Conservation (phyloP, 2,888 invertebrate species). For the Limnephilus marmoratus region DNA sequence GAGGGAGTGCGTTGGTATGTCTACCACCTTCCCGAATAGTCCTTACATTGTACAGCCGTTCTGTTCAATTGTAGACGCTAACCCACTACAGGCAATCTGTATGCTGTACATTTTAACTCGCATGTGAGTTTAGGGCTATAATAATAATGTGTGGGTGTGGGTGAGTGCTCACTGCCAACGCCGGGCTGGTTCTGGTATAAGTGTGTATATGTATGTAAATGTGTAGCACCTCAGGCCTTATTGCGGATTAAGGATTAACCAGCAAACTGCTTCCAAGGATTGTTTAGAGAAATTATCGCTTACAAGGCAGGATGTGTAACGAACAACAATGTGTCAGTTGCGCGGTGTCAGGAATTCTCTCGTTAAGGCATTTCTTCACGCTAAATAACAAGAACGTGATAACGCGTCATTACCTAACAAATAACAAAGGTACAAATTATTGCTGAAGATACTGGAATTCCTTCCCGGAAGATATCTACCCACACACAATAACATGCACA, state of each 20-base stretch:
- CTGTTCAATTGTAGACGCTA: too few species aligned
- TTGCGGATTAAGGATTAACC: slow-evolving; percentile 20
- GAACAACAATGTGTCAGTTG: not conserved
- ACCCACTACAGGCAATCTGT: too few species aligned
- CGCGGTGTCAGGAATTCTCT: not conserved
- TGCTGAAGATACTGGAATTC: not conserved
- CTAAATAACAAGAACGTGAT: not conserved
- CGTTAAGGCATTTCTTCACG: not conserved
- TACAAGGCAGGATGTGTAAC: not conserved
- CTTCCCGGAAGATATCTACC: not conserved
- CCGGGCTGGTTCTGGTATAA: not conserved
- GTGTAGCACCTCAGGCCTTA: not conserved
- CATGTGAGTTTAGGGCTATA: not conserved
- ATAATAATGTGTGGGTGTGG: not conserved
- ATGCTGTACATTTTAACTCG: too few species aligned
- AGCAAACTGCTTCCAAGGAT: not conserved
- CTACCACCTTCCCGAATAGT: too few species aligned
- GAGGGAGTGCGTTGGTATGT: too few species aligned
- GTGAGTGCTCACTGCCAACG: not conserved
- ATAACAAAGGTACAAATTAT: not conserved
- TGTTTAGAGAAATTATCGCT: not conserved
- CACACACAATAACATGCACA: not conserved
- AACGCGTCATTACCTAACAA: not conserved
- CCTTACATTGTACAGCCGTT: too few species aligned
- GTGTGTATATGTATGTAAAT: not conserved